phyloP scores from a whole-genome alignment of 2,113 vertebrate species.

The Orthonyx spaldingii region DNA sequence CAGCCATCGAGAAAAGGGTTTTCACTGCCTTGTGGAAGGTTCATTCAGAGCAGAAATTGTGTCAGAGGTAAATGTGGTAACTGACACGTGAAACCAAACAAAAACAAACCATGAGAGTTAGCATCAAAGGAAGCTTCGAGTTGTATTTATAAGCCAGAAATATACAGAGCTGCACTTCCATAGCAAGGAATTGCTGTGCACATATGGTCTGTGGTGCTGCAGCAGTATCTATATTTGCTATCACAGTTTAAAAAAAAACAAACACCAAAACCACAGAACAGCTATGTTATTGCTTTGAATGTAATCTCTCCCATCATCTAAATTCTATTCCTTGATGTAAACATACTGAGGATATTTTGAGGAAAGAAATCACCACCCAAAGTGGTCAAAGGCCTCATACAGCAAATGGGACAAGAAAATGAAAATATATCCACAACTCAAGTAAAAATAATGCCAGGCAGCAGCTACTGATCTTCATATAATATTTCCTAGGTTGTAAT shows the following conservation, averaged over 20 bases:
- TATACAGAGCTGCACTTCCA: background rate
- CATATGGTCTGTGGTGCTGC: background rate
- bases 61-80: background rate
- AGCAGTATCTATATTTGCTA: background rate
- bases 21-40: background rate
- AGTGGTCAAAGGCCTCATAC: background rate
- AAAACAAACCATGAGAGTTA: background rate
- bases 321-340: background rate
- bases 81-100: background rate
- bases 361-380: background rate
- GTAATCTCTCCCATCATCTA: background rate
- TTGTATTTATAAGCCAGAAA: background rate
- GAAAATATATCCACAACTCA: background rate
- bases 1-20: background rate
- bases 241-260: background rate
- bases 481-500: background rate
- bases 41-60: background rate
- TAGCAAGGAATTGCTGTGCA: background rate
- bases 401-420: background rate
- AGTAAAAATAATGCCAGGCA: background rate
- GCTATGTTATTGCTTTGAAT: background rate
- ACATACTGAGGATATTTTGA: background rate
- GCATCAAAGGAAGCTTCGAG: background rate
- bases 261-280: background rate
- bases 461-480: background rate